Conservation (phyloP, 2,113 vertebrate genomes). For the Lampris incognitus region DNA sequence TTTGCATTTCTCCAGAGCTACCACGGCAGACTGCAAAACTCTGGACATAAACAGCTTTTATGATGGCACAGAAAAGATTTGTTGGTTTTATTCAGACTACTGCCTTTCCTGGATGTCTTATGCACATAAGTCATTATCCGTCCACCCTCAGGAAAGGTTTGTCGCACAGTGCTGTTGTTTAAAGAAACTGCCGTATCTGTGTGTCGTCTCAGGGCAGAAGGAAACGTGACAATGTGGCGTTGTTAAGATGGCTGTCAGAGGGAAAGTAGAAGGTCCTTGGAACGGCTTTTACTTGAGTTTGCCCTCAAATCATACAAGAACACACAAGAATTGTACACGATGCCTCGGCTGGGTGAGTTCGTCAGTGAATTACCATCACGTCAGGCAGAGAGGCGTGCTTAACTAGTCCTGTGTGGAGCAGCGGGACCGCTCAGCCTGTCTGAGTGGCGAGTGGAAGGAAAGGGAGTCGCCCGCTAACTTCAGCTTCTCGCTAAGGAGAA, state of each 20-base stretch:
- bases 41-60: not conserved
- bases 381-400: constrained; percentile 6
- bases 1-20: not conserved
- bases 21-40: not conserved
- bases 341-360: not conserved
- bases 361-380: constrained; percentile 34
- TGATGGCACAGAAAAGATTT: not conserved
- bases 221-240: not conserved
- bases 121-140: not conserved
- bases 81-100: not conserved
- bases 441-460: constrained; percentile 22
- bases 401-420: constrained; percentile 33
- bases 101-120: too few relatives aligned
- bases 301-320: not conserved
- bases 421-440: constrained; percentile 54
- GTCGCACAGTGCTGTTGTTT: not conserved
- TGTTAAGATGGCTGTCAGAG: not conserved
- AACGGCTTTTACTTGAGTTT: not conserved
- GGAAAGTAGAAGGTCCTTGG: not conserved
- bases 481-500: constrained; percentile 38
- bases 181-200: constrained; percentile 17
- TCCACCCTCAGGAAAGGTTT: not conserved
- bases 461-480: constrained; percentile 39
- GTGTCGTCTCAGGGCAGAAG: constrained; percentile 4
- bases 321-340: not conserved